Percentiles rank a stretch among this genome's conserved stretches.
Conservation (phyloP, 2,113 vertebrate species). For the Rhodinocichla rosea region DNA sequence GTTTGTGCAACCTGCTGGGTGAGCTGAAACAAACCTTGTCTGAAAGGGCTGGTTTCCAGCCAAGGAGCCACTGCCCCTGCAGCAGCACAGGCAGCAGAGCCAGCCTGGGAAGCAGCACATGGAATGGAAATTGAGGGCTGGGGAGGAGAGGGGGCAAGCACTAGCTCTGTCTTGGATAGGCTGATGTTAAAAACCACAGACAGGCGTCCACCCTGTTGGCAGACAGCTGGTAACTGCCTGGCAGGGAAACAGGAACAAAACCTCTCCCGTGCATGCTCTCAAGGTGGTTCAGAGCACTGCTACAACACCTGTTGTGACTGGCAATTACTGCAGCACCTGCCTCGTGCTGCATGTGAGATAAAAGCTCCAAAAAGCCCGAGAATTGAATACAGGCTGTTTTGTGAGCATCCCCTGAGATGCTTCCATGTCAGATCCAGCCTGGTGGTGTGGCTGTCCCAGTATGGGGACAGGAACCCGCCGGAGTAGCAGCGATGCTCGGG, state of each 20-base stretch:
- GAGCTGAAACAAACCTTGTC: background rate
- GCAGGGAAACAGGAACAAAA: background rate
- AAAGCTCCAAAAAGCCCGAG: background rate
- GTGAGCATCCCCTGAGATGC: background rate
- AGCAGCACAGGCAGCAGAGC: background rate
- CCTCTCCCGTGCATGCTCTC: background rate
- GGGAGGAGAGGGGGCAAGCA: too few relatives aligned
- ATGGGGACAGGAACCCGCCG: background rate
- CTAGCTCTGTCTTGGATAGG: background rate
- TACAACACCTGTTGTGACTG: background rate
- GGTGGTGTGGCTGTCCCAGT: background rate
- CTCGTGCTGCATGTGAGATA: background rate
- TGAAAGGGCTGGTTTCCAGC: background rate
- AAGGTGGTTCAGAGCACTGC: background rate
- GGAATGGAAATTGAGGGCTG: background rate
- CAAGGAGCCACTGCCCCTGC: accelerated
- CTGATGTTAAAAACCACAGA: background rate
- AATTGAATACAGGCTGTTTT: background rate
- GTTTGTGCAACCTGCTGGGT: accelerated
- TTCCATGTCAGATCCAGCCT: background rate
- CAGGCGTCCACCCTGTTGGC: background rate
- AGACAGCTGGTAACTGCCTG: background rate
- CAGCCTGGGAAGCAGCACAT: background rate
- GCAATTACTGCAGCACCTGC: background rate
- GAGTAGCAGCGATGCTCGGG: accelerated